These are phyloP conservation scores for Drosophila parthenogenetica DNA, from an alignment of 2,888 invertebrate species.

Conservation along the genomic window DNA sequence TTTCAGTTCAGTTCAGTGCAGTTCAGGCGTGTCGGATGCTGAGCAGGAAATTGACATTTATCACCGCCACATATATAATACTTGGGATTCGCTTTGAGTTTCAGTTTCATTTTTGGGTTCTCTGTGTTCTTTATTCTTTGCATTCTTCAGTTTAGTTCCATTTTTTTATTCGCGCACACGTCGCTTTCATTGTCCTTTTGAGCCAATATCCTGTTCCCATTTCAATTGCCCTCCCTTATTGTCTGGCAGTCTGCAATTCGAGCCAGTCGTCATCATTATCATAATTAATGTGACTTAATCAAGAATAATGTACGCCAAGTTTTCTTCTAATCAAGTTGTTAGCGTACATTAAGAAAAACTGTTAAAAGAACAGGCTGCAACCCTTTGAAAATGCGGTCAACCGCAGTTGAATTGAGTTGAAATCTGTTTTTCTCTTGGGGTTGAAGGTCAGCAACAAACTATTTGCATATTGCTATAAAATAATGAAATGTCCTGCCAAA, in stretches of 20 bases:
- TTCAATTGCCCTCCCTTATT: slow-evolving; percentile 74
- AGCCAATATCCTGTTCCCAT: slow-evolving; percentile 72
- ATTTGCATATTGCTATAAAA: slow-evolving; percentile 79
- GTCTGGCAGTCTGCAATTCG: slow-evolving; percentile 55
- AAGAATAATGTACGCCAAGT: slow-evolving; percentile 77
- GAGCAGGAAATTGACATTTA: slow-evolving; percentile 83
- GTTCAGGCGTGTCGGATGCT: slow-evolving; percentile 73
- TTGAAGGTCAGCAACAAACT: slow-evolving; percentile 71
- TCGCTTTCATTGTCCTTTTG: slow-evolving; percentile 36
- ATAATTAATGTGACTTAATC: slow-evolving; percentile 83
- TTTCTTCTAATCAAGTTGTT: slow-evolving; percentile 75
- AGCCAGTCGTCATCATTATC: slow-evolving; percentile 77
- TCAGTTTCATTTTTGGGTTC: slow-evolving; percentile 18
- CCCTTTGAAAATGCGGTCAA: slow-evolving; percentile 79
- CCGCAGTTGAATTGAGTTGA: slow-evolving; percentile 59
- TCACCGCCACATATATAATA: slow-evolving; percentile 59
- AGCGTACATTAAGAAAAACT: slow-evolving; percentile 19
- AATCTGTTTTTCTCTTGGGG: slow-evolving; percentile 38
- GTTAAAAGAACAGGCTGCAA: slow-evolving; percentile 31
- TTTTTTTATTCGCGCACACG: slow-evolving; percentile 68
- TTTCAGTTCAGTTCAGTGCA: slow-evolving; percentile 23
- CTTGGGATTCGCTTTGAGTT: slow-evolving; percentile 1
- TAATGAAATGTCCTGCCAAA: slow-evolving; percentile 49
- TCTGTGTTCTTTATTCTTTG: slow-evolving; percentile 2
- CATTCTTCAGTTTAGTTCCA: slow-evolving; percentile 44